Base-by-base conservation (phyloP, 2,888 invertebrate genomes). In the Aquatica leii region DNA sequence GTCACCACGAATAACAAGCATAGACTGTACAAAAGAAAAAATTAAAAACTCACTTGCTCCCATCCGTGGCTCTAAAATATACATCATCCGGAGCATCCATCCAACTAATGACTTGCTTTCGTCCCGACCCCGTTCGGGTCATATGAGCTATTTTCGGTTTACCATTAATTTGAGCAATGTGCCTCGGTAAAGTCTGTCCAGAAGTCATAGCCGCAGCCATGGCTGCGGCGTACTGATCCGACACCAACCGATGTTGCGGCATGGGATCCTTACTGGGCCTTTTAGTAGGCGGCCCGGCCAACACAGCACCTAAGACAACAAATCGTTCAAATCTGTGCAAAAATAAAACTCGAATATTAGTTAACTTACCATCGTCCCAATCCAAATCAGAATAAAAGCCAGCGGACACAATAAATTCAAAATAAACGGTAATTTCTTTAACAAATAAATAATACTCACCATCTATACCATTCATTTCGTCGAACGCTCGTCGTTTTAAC, bases 41-140 rank as follows among this genome's bases (percentile, higher is more conserved):
- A 41, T 6, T 12, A 1, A 1, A 61, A 54, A 86, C 90, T 86
- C 84, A 96, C 97, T 93, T 97, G 83, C 93, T 93, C 74, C 88
- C 87, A 74, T 94, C 93, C 49, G 94, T 95, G 74, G 95, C 95
- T 81, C 93, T 89, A 84, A 96, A 97, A 84, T 95, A 97, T 70
- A 97, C 92, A 85, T 98, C 97, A 81, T 98, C 97, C 17, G 97
- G 97, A 61, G 97, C 97, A 83, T 98, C 97, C 91, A 96, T 95
- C 96, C 96, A 97, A 78, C 95, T 96, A 80, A 97, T 95, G 75
- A 96, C 94, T 84, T 95, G 95, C 78, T 96, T 95, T 52, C 94
- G 88, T 31, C 88, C 88, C 62, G 88, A 87, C 34, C 89, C 88
- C 17, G 91, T 89, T 66, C 93, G 87, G 62, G 92, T 90, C 82